Evolutionary conservation across 2,113 vertebrate genomes (phyloP).

Genomic region (Tinamus guttatus): DNA sequence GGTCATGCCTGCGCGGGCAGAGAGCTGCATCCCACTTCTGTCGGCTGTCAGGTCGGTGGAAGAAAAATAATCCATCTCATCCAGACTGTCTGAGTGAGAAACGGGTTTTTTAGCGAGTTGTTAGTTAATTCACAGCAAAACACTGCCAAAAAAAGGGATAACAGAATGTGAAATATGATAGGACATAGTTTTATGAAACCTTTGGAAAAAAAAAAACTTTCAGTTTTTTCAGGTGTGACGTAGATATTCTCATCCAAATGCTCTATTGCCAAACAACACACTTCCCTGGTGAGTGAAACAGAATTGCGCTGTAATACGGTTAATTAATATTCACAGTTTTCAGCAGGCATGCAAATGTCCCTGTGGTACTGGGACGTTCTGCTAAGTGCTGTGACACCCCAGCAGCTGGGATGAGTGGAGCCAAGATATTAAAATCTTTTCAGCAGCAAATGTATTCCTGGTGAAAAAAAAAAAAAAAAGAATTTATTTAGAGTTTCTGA

Average conservation of each 20-base stretch:
- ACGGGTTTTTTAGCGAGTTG: background rate
- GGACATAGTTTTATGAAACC: background rate
- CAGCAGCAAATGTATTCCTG: constrained; percentile 4
- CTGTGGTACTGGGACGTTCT: background rate
- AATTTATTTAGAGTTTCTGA: constrained; percentile 11
- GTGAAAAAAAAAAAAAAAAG: background rate
- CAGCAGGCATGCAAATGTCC: constrained; percentile 37
- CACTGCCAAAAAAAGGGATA: background rate
- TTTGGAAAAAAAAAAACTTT: background rate
- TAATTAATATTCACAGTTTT: constrained; percentile 53
- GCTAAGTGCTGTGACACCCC: constrained; percentile 8
- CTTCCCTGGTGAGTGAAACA: background rate
- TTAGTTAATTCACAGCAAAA: constrained; percentile 1
- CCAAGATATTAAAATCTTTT: constrained; percentile 8
- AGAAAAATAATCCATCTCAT: background rate
- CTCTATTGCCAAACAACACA: background rate
- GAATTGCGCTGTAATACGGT: background rate
- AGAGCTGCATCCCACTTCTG: background rate
- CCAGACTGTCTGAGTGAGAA: background rate
- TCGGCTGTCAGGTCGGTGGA: background rate
- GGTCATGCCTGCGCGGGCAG: background rate
- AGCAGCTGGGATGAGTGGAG: constrained; percentile 28
- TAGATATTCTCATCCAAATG: background rate
- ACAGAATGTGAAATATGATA: background rate
- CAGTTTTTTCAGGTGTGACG: background rate